Base-by-base conservation (phyloP, 2,888 invertebrate species). In the Mesorhabditis sp. region DNA sequence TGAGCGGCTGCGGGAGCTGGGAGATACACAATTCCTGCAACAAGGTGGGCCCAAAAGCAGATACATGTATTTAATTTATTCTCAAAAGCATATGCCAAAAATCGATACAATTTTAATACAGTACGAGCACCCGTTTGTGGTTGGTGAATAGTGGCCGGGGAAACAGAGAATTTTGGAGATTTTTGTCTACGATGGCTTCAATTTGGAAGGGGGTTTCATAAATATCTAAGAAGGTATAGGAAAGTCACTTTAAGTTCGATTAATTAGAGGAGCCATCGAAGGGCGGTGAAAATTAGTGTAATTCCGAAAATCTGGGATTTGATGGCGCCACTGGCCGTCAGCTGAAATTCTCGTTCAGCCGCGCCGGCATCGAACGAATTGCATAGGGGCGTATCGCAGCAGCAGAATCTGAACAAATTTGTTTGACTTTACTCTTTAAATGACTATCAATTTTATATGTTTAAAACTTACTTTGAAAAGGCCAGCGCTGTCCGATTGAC, bases 1-100 rank as follows among this genome's bases (percentile, higher is more conserved):
- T 67, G 83, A 83, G 67, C 75, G 79, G 65, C 65, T 83, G 68
- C 66, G 81, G 66, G 73, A 79, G 66, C 72, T 76, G 28, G 83
- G 83, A 28, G 82, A 81, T 70, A 75, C 74, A 3, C 74, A 76
- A 15, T 77, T 78, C 68, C 67, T 80, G 50, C 75, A 76, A 71
- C 80, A 80, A 74, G 80, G 80, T 78, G 42, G 65, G 74, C 58
- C 58, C n/a, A 50, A 50, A 13, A 2, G 7, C 58, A 50, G n/a
- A 50, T 50, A 50, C n/a, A 13, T 50, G 28, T 28, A 28, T 28
- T 28, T 28, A 28, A 28, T 28, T 28, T 28, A 28, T 28, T 28
- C 28, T 28, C 28, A 28, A 28, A 28, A 28, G 28, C 28, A 28
- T 28, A 28, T 28, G 28, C 28, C 28, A 28, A 28, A 28, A 28